Base-by-base conservation (phyloP, 2,113 vertebrate genomes). In the Passer montanus region DNA sequence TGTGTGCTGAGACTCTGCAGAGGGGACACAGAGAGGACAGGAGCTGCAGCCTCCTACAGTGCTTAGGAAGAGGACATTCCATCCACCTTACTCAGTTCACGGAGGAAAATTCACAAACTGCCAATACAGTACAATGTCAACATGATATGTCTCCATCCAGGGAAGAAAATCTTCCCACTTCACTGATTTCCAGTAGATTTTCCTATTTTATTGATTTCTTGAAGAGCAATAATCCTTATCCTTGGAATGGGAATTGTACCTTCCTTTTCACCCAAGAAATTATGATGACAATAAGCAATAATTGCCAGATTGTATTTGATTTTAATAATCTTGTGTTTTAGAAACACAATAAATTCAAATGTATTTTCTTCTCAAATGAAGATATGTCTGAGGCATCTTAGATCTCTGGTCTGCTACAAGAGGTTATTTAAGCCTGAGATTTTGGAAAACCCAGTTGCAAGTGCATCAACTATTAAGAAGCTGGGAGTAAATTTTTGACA, bases 121-220 rank as follows among this genome's bases (percentile, higher is more conserved):
- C 3, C 6, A 74, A 11, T 17, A 28, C 9, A 44, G 8, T 41
- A 16, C 27, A 35, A 21, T 9, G 14, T 6, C 0, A 1, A 16
- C n/a, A 26, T 15, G 11, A 11, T 17, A 9, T 12, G 21, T 13
- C 43, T 49, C 24, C 52, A 62, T 39, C 18, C n/a, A 62, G 30
- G 24, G 20, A 49, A 30, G 19, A 64, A 64, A 64, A 23, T 4
- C n/a, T 66, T 75, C 24, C 3, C 9, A 41, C n/a, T 75, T 87
- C 44, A 37, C 23, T 60, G 17, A 31, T 43, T 89, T 75, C 9
- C 31, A 64, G 35, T 47, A 46, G 49, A 55, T 39, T 64, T 66
- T 75, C 21, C 4, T 10, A 24, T 83, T 75, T 84, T 53, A 41
- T 13, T 70, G 20, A 24, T 60, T 79, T 60, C 10, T 30, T 5